Evolutionary conservation across 2,888 invertebrate genomes (phyloP), one percentile per base, ranked within the genome.

Genomic region (Hyposoter dolosus): DNA sequence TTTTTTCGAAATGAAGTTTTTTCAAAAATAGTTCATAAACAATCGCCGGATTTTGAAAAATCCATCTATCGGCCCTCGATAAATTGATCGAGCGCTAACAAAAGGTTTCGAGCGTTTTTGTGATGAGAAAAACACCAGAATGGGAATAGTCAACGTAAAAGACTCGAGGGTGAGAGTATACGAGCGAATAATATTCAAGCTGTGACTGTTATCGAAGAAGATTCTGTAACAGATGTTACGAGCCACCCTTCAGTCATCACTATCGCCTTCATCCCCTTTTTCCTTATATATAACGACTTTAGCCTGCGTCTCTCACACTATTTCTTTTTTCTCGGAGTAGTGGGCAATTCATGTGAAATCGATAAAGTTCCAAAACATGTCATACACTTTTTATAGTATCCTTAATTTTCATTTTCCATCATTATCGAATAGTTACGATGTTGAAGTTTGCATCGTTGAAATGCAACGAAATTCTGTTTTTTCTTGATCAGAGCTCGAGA

Each of bases 141-240:
- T 56, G 47, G 53, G 28, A 68, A 75, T 66, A 56, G 40, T 17
- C 45, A 72, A 50, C 40, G 43, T 15, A 40, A 72, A 63, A 72
- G 65, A 71, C 63, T 43, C 12, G 66, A 40, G 40, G 28, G 71
- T 53, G 69, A 15, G 53, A n/a, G 43, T 45, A 35, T 72, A 72
- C 65, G 80, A 60, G 63, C 45, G 45, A 50, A 78, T 74, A 50
- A 78, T 85, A 82, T 82, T 65, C 69, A 63, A 79, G 75, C 82
- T 79, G 68, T 66, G 66, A 47, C 82, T 78, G 75, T 82, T 69
- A 74, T 82, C 82, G 50, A 82, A 71, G 69, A 80, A 80, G 75
- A 80, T 85, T 87, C 66, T 65, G 80, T 69, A 75, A 74, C 87
- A 87, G 82, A 85, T 87, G 83, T 80, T 87, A 28, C 85, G 43